A percentile compares a stretch with the other conserved stretches of the same genome.
Conservation (phyloP, 2,888 invertebrate species). For the Ophion ventricosus region DNA sequence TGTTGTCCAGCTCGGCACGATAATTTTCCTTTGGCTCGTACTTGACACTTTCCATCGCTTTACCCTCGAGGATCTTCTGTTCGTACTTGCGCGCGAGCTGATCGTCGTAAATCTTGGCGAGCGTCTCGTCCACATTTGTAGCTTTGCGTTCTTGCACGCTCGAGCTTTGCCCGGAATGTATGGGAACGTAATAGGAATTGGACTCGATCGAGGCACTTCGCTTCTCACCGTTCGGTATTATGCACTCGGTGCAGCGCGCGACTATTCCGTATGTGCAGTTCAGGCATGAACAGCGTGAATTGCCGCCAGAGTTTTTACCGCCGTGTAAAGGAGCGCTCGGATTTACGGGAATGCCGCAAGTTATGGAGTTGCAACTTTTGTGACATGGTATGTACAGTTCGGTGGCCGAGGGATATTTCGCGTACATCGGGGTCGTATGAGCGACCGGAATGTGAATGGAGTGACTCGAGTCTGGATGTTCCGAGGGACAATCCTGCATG, state of each 20-base stretch:
- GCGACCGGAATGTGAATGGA: conserved; percentile 72
- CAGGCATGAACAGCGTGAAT: conserved; percentile 73
- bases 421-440: conserved; percentile 71
- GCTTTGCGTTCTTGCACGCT: conserved; percentile 72
- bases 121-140: conserved; percentile 69
- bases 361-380: conserved; percentile 74
- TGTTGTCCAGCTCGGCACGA: conserved; percentile 73
- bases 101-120: conserved; percentile 68
- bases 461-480: conserved; percentile 70
- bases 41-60: conserved; percentile 69
- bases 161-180: conserved; percentile 72
- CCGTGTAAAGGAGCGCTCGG: conserved; percentile 64
- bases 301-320: conserved; percentile 64
- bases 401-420: conserved; percentile 71
- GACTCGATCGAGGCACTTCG: conserved; percentile 72
- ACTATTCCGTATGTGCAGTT: conserved; percentile 76
- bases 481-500: conserved; percentile 70
- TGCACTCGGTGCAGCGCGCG: conserved; percentile 76
- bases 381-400: conserved; percentile 77
- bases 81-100: conserved; percentile 74
- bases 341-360: conserved; percentile 73
- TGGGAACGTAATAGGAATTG: conserved; percentile 75
- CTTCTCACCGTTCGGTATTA: conserved; percentile 73
- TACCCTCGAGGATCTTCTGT: conserved; percentile 67
- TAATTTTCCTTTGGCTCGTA: conserved; percentile 69